Evolutionary conservation across 1,140 invertebrate species (phyloP).

Genomic region (Nasonia vitripennis): DNA sequence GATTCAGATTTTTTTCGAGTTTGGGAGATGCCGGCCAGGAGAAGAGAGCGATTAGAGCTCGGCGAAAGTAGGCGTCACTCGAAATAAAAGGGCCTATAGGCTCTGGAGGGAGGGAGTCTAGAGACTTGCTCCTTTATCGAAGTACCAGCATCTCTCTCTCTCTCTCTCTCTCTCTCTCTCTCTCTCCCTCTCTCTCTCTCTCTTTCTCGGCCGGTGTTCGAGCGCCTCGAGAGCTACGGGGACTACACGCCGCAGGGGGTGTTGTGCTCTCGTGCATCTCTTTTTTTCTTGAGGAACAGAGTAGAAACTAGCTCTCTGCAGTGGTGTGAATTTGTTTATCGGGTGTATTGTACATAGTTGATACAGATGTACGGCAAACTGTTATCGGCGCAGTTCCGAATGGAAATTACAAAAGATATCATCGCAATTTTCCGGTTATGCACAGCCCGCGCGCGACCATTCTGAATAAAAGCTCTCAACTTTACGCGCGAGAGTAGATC

Average conservation of each 20-base stretch:
- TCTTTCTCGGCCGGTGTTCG: neutral
- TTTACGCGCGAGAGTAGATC: neutral
- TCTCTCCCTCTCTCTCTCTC: too few species aligned
- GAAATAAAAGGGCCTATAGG: conserved; percentile 25
- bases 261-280: neutral
- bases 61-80: conserved; percentile 20
- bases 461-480: neutral
- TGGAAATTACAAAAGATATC: neutral
- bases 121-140: conserved; percentile 51
- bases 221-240: neutral
- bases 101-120: neutral
- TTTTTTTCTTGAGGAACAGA: too few species aligned
- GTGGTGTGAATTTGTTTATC: too few species aligned
- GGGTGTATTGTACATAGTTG: too few species aligned
- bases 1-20: conserved; percentile 26
- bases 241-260: neutral
- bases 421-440: neutral
- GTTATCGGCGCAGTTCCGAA: too few species aligned
- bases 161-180: too few species aligned
- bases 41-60: conserved; percentile 32
- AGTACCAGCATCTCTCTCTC: conserved; percentile 20
- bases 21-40: neutral
- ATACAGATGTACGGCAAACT: too few species aligned
- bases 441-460: neutral
- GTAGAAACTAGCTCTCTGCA: too few species aligned